A percentile compares a stretch with the other conserved stretches of the same genome.
phyloP scores from a whole-genome alignment of 2,888 invertebrate species.

The Gerris lacustris region DNA sequence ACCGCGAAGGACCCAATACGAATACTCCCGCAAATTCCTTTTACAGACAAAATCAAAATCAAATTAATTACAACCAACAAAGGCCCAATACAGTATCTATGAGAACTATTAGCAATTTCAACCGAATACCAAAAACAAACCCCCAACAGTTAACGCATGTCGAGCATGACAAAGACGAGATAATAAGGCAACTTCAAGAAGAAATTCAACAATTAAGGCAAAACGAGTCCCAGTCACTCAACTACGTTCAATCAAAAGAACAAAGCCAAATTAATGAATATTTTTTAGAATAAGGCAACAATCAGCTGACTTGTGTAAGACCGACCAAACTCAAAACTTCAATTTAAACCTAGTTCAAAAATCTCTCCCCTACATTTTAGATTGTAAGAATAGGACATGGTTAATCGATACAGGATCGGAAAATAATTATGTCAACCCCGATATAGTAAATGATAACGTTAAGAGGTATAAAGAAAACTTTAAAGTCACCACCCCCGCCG shows the following conservation, averaged over 20 bases:
- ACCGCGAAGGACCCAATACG: too few relatives aligned
- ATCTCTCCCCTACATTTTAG: constrained; percentile 11
- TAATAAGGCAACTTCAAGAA: background rate
- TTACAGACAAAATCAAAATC: too few relatives aligned
- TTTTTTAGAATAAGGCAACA: constrained; percentile 10
- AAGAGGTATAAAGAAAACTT: too few relatives aligned
- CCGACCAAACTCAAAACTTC: background rate
- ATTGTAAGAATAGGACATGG: too few relatives aligned
- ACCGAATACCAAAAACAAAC: too few relatives aligned
- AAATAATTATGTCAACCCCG: too few relatives aligned
- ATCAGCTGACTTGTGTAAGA: background rate
- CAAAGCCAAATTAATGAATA: background rate
- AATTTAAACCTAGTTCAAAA: constrained; percentile 6
- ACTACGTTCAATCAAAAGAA: background rate
- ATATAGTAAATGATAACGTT: too few relatives aligned
- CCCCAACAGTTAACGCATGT: background rate
- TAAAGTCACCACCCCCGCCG: too few relatives aligned
- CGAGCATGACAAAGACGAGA: background rate
- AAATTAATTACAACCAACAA: too few relatives aligned
- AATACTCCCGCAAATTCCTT: too few relatives aligned
- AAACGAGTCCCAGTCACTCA: background rate
- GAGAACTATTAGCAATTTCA: background rate
- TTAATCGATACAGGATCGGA: too few relatives aligned
- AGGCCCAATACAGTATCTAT: background rate
- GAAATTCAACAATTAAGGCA: background rate